Conservation (phyloP, 1,140 invertebrate species). For the Himalopsyche phryganea region DNA sequence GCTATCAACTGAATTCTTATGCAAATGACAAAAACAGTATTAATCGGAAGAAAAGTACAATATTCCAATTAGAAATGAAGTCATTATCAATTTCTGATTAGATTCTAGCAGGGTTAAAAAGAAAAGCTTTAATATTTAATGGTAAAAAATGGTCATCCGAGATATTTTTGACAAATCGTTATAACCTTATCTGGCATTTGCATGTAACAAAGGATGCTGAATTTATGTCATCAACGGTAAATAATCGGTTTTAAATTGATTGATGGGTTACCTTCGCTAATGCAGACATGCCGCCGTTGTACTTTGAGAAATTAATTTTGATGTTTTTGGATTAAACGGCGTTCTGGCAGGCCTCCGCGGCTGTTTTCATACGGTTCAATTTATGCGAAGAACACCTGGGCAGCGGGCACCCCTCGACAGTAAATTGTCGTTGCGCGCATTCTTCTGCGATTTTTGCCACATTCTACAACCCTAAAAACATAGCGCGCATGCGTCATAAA, state of each 20-base stretch:
- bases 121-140: no score
- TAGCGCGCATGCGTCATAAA: no score
- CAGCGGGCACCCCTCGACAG: neutral
- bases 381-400: neutral
- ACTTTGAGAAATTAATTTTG: slow-evolving; percentile 36
- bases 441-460: neutral
- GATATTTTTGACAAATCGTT: no score
- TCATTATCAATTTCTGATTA: neutral
- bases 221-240: slow-evolving; percentile 3
- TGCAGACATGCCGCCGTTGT: slow-evolving; percentile 35
- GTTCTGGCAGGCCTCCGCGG: neutral
- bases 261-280: slow-evolving; percentile 26
- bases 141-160: no score
- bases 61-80: neutral
- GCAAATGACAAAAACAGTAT: slow-evolving; percentile 15
- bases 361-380: neutral
- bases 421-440: neutral
- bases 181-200: neutral
- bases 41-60: slow-evolving; percentile 3
- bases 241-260: neutral
- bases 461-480: no score
- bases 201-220: slow-evolving; percentile 11
- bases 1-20: slow-evolving; percentile 28
- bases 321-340: slow-evolving; percentile 8
- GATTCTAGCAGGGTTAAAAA: neutral